These are phyloP conservation scores for Heteromyza rotundicornis DNA, from an alignment of 2,888 invertebrate species.

Conservation along the genomic window DNA sequence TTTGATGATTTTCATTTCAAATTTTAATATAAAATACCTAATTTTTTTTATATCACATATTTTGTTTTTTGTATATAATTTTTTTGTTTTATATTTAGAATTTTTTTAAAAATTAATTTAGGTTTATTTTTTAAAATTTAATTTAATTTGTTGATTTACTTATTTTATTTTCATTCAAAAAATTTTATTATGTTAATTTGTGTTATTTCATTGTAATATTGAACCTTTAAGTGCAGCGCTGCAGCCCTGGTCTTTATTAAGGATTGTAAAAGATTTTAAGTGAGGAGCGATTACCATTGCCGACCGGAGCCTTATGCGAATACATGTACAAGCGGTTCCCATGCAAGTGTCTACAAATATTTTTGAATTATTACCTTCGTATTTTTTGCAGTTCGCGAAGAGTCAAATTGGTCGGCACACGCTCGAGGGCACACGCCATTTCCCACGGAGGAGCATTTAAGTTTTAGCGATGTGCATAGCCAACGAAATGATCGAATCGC, in stretches of 20 bases:
- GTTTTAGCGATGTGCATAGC: slow-evolving; percentile 13
- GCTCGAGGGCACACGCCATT: slow-evolving; percentile 70
- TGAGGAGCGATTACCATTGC: slow-evolving; percentile 19
- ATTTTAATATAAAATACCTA: too few species aligned
- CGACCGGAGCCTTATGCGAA: not conserved
- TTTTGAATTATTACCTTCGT: slow-evolving; percentile 42
- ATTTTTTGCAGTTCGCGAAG: slow-evolving; percentile 63
- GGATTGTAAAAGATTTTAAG: slow-evolving; percentile 9
- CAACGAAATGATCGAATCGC: not conserved
- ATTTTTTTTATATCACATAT: too few species aligned
- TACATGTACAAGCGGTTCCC: slow-evolving; percentile 55
- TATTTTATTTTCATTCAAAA: too few species aligned
- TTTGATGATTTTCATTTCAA: too few species aligned
- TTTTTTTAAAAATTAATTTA: too few species aligned
- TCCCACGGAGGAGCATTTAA: slow-evolving; percentile 65
- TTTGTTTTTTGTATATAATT: too few species aligned
- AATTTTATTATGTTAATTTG: too few species aligned
- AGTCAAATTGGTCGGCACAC: slow-evolving; percentile 67
- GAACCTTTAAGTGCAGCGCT: not conserved
- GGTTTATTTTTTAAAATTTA: too few species aligned
- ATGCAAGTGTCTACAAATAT: slow-evolving; percentile 60
- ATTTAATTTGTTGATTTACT: too few species aligned
- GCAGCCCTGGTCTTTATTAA: slow-evolving; percentile 17
- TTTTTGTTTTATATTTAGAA: too few species aligned
- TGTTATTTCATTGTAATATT: too few species aligned